Evolutionary conservation across 2,797 vertebrate genomes (phyloP).

Genomic region (Sciurus carolinensis): DNA sequence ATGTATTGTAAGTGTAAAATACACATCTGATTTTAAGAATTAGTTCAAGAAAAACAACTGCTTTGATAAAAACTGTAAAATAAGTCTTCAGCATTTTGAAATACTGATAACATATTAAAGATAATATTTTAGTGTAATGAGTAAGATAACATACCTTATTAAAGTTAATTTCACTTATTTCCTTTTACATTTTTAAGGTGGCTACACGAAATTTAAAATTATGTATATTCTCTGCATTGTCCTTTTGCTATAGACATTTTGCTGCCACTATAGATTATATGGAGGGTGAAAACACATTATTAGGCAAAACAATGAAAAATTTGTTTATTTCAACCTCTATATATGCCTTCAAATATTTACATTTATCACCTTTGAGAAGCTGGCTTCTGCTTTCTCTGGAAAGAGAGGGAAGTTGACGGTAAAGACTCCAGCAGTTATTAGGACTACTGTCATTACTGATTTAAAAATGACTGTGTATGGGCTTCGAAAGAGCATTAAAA

Average conservation of each 20-base stretch:
- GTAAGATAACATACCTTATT: background rate
- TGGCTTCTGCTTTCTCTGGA: background rate
- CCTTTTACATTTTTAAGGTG: constrained; percentile 21
- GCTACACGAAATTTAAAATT: background rate
- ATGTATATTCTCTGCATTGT: background rate
- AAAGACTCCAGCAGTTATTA: background rate
- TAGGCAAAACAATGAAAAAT: background rate
- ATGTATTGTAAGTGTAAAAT: background rate
- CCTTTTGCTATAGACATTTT: background rate
- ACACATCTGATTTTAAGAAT: background rate
- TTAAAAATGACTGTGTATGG: background rate
- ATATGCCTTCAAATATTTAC: background rate
- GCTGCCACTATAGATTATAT: background rate
- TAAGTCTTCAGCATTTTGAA: background rate
- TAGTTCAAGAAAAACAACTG: background rate
- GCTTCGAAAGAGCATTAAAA: background rate
- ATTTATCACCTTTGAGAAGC: background rate
- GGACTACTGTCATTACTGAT: background rate
- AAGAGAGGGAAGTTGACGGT: background rate
- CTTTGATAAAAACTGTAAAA: background rate
- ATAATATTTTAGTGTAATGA: background rate
- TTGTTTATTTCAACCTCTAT: background rate
- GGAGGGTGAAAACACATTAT: no score
- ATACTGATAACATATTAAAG: background rate
- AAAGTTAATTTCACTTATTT: background rate